phyloP scores from a whole-genome alignment of 2,888 invertebrate species.

The Camponotus fellah region DNA sequence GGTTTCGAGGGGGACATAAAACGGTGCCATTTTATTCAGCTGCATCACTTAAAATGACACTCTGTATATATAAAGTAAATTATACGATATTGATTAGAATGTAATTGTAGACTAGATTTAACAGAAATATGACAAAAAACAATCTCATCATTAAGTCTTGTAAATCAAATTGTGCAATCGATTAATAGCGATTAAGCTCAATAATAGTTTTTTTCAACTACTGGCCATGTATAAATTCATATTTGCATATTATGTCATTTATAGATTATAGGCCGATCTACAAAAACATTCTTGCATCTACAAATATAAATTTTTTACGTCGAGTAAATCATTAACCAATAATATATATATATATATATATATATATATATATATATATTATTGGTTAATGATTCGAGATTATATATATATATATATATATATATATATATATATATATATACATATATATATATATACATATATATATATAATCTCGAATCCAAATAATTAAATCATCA shows the following conservation, averaged over 20 bases:
- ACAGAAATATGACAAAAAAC: slow-evolving; percentile 54
- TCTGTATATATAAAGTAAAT: background rate
- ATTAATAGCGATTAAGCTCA: slow-evolving; percentile 59
- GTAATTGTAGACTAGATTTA: slow-evolving; percentile 45
- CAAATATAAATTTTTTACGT: slow-evolving; percentile 5
- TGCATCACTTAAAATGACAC: no score
- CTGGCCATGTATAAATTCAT: slow-evolving; percentile 40
- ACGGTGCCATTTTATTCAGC: no score
- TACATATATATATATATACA: no score
- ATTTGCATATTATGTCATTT: slow-evolving; percentile 16
- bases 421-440: no score
- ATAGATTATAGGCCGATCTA: slow-evolving; percentile 70
- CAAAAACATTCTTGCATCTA: slow-evolving; percentile 56
- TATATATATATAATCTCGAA: no score
- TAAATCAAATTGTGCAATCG: slow-evolving; percentile 27
- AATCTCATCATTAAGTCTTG: slow-evolving; percentile 51
- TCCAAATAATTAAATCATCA: background rate
- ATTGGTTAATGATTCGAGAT: no score
- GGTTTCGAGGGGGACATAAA: no score
- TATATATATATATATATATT: no score
- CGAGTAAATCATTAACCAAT: background rate
- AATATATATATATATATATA: background rate
- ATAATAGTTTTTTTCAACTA: slow-evolving; percentile 27
- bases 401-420: no score
- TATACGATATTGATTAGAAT: slow-evolving; percentile 30